phyloP scores from a whole-genome alignment of 2,888 invertebrate species.

The Notodonta ziczac region DNA sequence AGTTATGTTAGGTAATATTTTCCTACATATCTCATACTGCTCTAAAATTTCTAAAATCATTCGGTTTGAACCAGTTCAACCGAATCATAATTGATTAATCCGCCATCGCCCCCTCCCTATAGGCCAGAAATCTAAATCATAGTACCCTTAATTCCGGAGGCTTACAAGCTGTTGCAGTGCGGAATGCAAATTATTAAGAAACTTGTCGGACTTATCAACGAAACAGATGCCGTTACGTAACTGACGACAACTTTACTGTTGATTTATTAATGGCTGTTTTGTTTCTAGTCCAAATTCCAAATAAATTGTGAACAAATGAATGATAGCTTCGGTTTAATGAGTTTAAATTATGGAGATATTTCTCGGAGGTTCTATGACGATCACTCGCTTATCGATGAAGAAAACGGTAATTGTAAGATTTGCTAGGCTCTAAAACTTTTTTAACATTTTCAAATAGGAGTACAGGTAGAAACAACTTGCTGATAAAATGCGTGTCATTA shows the following conservation, averaged over 20 bases:
- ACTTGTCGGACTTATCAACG: constrained; percentile 1
- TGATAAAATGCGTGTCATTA: neutral
- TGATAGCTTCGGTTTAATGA: too few species aligned
- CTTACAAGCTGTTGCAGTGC: constrained; percentile 2
- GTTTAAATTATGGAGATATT: too few species aligned
- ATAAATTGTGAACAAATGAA: neutral
- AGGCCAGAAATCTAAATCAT: neutral
- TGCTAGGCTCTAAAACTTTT: too few species aligned
- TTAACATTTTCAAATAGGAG: too few species aligned
- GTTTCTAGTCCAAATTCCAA: neutral
- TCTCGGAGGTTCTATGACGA: too few species aligned
- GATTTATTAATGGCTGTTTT: constrained; percentile 1
- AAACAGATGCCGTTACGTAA: constrained; percentile 2
- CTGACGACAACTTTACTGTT: neutral
- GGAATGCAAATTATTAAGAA: constrained; percentile 5
- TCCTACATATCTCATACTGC: too few species aligned
- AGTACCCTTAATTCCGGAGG: neutral
- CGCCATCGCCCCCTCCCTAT: neutral
- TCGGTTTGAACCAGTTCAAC: too few species aligned
- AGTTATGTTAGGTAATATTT: too few species aligned
- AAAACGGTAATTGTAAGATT: too few species aligned
- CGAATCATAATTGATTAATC: neutral
- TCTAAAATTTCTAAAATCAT: too few species aligned
- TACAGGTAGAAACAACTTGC: too few species aligned
- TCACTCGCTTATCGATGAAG: too few species aligned